These are phyloP conservation scores for Rutpela maculata DNA, from an alignment of 2,888 invertebrate species.

Conservation along the genomic window DNA sequence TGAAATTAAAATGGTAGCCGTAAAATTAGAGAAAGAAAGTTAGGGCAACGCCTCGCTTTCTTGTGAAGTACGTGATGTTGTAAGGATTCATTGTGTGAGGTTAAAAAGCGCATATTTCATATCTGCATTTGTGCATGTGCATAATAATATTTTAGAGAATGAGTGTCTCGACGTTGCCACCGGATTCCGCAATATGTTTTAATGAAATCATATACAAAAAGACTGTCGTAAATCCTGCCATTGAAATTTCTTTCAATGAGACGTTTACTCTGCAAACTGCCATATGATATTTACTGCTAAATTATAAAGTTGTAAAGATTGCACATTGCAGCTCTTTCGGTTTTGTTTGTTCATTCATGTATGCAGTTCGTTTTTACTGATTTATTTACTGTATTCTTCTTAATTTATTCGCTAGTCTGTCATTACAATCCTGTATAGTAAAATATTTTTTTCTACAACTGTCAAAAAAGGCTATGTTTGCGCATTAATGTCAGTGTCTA, in stretches of 20 bases:
- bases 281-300: constrained; percentile 4
- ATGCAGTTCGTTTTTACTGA: background rate
- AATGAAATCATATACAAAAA: constrained; percentile 32
- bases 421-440: background rate
- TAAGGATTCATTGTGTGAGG: constrained; percentile 28
- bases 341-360: background rate
- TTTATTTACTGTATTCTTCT: background rate
- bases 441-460: too few relatives aligned
- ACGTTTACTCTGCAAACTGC: constrained; percentile 2
- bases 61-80: constrained; percentile 31
- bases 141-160: constrained; percentile 25
- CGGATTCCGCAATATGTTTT: constrained; percentile 20
- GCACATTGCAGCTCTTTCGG: background rate
- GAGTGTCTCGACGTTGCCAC: constrained; percentile 18
- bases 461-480: too few relatives aligned
- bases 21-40: background rate
- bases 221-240: constrained; percentile 12
- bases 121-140: constrained; percentile 32
- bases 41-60: constrained; percentile 27
- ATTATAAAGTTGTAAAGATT: constrained; percentile 4
- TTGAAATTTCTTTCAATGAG: constrained; percentile 18
- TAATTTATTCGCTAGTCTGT: background rate
- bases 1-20: background rate
- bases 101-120: constrained; percentile 40
- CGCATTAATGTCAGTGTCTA: too few relatives aligned